phyloP scores from a whole-genome alignment of 2,113 vertebrate species.

The Panthera uncia region DNA sequence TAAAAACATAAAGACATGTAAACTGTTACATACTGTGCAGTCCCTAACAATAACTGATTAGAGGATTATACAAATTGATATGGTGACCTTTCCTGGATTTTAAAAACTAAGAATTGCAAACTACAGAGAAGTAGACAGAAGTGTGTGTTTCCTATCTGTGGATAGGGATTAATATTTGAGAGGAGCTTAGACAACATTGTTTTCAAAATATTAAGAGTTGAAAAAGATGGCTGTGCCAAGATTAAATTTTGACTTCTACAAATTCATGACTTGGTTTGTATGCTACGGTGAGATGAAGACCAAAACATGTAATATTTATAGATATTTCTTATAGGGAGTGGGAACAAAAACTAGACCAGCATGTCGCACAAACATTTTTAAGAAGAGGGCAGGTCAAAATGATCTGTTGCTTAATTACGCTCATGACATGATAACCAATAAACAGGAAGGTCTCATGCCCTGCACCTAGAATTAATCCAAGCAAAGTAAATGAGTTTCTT shows the following conservation, averaged over 20 bases:
- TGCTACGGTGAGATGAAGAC: background rate
- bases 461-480: background rate
- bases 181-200: background rate
- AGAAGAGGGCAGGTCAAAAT: background rate
- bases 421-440: background rate
- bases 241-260: background rate
- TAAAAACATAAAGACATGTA: background rate
- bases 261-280: background rate
- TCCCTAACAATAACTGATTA: background rate
- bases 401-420: background rate
- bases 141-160: background rate
- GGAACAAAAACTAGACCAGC: background rate
- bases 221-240: background rate
- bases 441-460: rapidly evolving
- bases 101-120: background rate
- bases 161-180: background rate
- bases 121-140: background rate
- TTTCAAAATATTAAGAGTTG: background rate
- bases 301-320: background rate
- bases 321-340: background rate
- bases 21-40: background rate
- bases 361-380: background rate
- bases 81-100: background rate
- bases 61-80: background rate
- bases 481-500: background rate